Base-by-base conservation (phyloP, 2,797 vertebrate genomes). In the Pteronotus mesoamericanus region DNA sequence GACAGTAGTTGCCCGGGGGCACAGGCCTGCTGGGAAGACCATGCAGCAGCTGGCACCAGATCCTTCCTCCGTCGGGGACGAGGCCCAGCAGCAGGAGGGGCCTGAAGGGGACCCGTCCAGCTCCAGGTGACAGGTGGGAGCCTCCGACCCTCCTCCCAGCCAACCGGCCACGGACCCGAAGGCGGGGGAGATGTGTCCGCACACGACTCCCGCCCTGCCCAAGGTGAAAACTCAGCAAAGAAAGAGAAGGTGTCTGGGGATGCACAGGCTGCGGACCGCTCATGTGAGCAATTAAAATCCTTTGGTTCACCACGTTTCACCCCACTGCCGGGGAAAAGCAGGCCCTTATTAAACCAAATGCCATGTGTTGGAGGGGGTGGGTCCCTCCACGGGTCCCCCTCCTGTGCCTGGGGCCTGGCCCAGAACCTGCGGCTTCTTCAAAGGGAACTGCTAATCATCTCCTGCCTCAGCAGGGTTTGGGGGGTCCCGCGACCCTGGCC, bases 101-200 rank as follows among this genome's bases (percentile, higher is more conserved):
- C 24, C 12, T 4, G 12, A n/a, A n/a, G n/a, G 57, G 48, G 32
- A 8, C 34, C 44, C 0, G 0, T 15, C 11, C 1, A 0, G 22
- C 32, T 37, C 42, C 34, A 9, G 39, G 55, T 39, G 14, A 5
- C 29, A 26, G 32, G 61, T 3, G n/a, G 19, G 16, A 29, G 14
- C 48, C 69, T 53, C 24, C 0, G 2, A 18, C 68, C 37, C 37
- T 9, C 29, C 0, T 4, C 4, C 39, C 2, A 9, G 72, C 64
- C 29, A 11, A 14, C 32, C 53, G 2, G 21, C 15, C 1, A n/a
- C n/a, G 26, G 26, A 37, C 48, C 68, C 0, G 1, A 6, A 14
- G 61, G 55, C 53, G 1, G 9, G 19, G 3, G 39, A 5, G 44
- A 9, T 12, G 34, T 16, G 42, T n/a, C 19, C 15, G 1, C 6